phyloP scores from a whole-genome alignment of 2,797 vertebrate genomes.

The Myotis pilosus region DNA sequence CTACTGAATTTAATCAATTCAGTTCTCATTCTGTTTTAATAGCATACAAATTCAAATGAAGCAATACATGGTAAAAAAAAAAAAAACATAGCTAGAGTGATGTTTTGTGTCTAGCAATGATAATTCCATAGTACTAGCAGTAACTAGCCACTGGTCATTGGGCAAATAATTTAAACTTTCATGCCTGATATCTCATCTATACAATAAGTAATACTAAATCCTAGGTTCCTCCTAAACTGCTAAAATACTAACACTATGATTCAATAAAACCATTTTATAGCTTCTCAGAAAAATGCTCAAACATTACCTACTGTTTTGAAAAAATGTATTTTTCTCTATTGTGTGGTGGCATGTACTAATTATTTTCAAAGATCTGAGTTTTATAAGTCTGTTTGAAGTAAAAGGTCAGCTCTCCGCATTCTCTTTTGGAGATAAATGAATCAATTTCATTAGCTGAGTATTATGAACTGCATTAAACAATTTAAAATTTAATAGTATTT shows the following conservation, averaged over 20 bases:
- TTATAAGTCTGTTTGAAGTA: background rate
- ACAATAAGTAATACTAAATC: background rate
- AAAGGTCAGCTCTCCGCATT: background rate
- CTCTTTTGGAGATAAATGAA: background rate
- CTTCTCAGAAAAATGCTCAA: background rate
- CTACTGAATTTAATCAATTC: background rate
- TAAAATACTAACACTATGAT: background rate
- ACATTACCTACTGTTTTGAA: background rate
- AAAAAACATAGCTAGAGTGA: background rate
- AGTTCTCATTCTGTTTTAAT: background rate
- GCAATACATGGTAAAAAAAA: background rate
- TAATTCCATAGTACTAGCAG: background rate
- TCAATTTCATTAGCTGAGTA: background rate
- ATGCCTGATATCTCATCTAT: background rate
- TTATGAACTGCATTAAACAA: background rate
- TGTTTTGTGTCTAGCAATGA: background rate
- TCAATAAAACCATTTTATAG: background rate
- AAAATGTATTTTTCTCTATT: background rate
- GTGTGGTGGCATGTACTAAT: background rate
- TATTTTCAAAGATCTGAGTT: conserved; percentile 13
- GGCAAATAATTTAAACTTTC: background rate
- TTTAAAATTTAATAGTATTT: background rate
- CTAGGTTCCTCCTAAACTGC: background rate
- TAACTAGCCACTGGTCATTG: background rate
- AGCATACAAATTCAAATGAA: background rate